phyloP scores from a whole-genome alignment of 1,140 invertebrate species.

The Hycleus cichorii region DNA sequence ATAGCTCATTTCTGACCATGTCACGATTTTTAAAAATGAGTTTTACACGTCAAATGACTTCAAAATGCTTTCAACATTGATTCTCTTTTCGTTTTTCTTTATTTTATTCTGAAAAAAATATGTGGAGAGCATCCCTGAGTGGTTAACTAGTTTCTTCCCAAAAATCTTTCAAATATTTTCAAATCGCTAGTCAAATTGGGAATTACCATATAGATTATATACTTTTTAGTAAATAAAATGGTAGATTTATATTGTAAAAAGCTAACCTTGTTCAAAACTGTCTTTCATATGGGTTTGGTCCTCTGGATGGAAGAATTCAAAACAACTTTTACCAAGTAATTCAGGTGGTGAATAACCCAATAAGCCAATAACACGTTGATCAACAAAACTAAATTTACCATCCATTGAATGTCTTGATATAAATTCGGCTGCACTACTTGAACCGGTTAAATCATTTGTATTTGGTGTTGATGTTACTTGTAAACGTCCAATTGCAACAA shows the following conservation, averaged over 20 bases:
- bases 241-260: neutral
- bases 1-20: too few species aligned
- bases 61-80: too few species aligned
- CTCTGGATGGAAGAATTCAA: constrained; percentile 94
- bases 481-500: constrained; percentile 95
- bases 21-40: too few species aligned
- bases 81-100: neutral
- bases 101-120: neutral
- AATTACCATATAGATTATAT: too few species aligned
- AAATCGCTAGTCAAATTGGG: too few species aligned
- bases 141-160: too few species aligned
- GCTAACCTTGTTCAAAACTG: constrained; percentile 89
- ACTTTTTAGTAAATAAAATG: too few species aligned
- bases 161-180: too few species aligned
- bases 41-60: too few species aligned
- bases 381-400: constrained; percentile 96
- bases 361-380: constrained; percentile 86
- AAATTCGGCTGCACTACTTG: constrained; percentile 83
- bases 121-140: too few species aligned
- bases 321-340: constrained; percentile 88
- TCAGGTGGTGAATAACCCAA: constrained; percentile 91
- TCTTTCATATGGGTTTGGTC: constrained; percentile 95
- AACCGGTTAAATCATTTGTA: constrained; percentile 77
- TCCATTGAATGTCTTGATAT: constrained; percentile 91
- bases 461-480: constrained; percentile 93